Evolutionary conservation across 2,888 invertebrate species (phyloP), one percentile per base, ranked within the genome.

Genomic region (Drosophila ezoana): DNA sequence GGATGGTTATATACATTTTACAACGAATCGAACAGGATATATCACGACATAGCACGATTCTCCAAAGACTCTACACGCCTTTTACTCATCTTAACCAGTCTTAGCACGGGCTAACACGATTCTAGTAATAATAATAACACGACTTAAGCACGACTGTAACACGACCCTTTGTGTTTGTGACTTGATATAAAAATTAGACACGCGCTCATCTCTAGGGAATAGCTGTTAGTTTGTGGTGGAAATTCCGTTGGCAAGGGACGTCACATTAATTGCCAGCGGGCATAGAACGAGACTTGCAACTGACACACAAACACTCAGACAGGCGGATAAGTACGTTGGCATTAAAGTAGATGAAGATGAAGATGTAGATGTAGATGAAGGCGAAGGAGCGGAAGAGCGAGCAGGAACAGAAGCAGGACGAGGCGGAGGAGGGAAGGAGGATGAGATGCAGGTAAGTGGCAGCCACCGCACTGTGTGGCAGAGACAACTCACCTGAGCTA

Each of bases 401-500:
- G 45, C 35, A 56, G 33, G 20, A 13, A 14, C 20, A 28, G 41
- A 1, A 8, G 11, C n/a, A 28, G 18, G 18, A 9, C 13, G 18
- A 10, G 44, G 45, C n/a, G 9, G 1, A 9, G 37, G 9, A 10
- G 40, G 8, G 18, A 18, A 18, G 18, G 18, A 45, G 37, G 9
- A 23, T 2, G 5, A 23, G 33, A n/a, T 6, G 9, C 4, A 18
- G 40, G 16, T 1, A 32, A 32, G 40, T 52, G 52, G 40, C 52
- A 52, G 28, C 14, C 37, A 28, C 28, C 51, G 14, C 40, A 32
- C 28, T 28, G 16, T 28, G 13, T 52, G 40, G 28, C 16, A 40
- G 52, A 40, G 52, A 44, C 64, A 76, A 82, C 89, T 87, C 80
- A 94, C 94, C 94, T 89, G 96, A 95, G 91, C 96, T 96, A 91